Conservation (phyloP, 1,140 invertebrate genomes). For the Eriosoma lanigerum region DNA sequence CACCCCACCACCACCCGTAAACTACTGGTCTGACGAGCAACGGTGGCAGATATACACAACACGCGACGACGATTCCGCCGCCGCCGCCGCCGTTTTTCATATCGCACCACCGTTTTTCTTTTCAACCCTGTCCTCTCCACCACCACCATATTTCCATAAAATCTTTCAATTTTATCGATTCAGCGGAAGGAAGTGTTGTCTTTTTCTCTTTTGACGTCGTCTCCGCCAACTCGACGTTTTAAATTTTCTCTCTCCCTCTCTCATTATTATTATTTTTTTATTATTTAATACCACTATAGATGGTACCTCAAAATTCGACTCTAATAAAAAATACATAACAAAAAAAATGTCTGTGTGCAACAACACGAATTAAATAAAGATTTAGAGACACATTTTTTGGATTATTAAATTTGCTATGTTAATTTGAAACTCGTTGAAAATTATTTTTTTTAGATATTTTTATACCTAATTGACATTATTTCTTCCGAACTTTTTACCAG, state of each 20-base stretch:
- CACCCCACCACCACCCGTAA: not conserved
- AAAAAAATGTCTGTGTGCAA: too few species aligned
- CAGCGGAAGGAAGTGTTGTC: conserved; percentile 45
- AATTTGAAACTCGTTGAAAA: too few species aligned
- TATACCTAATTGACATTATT: too few species aligned
- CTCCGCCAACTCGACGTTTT: not conserved
- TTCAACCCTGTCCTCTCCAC: not conserved
- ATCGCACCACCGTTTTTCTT: conserved; percentile 47
- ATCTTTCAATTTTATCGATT: conserved; percentile 52
- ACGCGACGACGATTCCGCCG: conserved; percentile 18
- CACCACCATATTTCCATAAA: not conserved
- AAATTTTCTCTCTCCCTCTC: not conserved
- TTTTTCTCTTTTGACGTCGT: conserved; percentile 47
- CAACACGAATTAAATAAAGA: too few species aligned
- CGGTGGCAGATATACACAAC: not conserved
- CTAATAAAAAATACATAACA: too few species aligned
- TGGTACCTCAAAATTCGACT: too few species aligned
- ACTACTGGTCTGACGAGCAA: not conserved
- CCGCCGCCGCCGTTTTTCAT: conserved; percentile 43
- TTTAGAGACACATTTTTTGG: too few species aligned
- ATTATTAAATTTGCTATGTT: too few species aligned
- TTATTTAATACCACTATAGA: not conserved
- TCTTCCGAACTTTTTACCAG: too few species aligned
- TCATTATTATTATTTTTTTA: not conserved
- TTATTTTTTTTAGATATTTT: too few species aligned